Evolutionary conservation across 2,888 invertebrate genomes (phyloP), one percentile per base, ranked within the genome.

Genomic region (Tridacna gigas): DNA sequence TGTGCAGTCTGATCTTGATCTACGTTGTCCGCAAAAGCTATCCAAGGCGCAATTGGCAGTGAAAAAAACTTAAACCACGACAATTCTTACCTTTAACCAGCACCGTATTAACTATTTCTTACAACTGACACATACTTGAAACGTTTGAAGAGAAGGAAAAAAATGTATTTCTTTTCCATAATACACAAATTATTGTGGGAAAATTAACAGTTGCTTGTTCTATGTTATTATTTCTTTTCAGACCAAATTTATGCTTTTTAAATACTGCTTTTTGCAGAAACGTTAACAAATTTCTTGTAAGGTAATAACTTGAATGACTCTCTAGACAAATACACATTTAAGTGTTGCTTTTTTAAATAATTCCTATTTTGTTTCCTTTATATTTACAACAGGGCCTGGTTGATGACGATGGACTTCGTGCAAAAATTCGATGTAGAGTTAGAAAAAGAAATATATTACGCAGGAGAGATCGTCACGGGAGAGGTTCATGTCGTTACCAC

Each of bases 371-470:
- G n/a, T 56, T 18, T 56, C 56, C 1, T n/a, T 56, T 56, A 20
- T 9, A 56, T 56, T 56, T 56, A 2, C n/a, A 18, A 20, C 79
- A 88, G 88, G 69, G 86, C 84, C 26, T 88, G 85, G 86, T 79
- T 88, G 71, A 84, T 86, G 84, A 86, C 84, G 28, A 97, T 97
- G 97, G 97, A 97, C 95, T 97, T 97, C 95, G 97, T 97, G 89
- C 96, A 96, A 87, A 96, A 96, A 93, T 97, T 97, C 93, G 97
- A 97, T 94, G 97, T 97, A 89, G 96, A 96, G 88, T 95, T 97
- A 84, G 97, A 97, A 93, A 96, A 96, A 93, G 97, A 97, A 92
- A 96, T 96, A 94, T 97, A 97, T 94, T 97, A 97, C 93, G 97
- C 97, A 25, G 97, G 97, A 0, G 97, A 97, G 94, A 95, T 95